These are phyloP conservation scores for Parthenolecanium corni DNA, from an alignment of 2,888 invertebrate species.

Conservation along the genomic window DNA sequence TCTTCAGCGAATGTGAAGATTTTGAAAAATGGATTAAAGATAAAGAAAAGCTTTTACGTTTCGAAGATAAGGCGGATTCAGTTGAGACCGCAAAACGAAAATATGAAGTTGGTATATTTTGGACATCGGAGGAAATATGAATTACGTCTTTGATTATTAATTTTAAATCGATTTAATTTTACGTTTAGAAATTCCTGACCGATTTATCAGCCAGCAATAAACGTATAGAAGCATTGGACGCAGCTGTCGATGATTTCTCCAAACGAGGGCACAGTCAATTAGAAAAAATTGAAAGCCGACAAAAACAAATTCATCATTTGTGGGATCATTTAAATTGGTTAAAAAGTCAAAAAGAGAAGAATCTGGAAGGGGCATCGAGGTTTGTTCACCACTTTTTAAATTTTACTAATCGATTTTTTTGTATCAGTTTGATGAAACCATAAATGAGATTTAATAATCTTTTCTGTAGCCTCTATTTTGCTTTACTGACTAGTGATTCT, in stretches of 20 bases:
- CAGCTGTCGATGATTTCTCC: constrained; percentile 73
- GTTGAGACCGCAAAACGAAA: constrained; percentile 88
- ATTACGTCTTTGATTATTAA: neutral
- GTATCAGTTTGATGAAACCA: constrained; percentile 7
- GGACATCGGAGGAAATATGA: neutral
- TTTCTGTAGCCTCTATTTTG: constrained; percentile 4
- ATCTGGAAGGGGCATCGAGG: constrained; percentile 78
- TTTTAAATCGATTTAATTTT: neutral
- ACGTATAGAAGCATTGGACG: constrained; percentile 78
- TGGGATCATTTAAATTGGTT: constrained; percentile 79
- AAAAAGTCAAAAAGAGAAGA: constrained; percentile 81
- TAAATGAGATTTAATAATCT: constrained; percentile 1
- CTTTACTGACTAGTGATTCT: no score
- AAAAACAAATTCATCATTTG: constrained; percentile 72
- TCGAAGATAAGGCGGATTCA: constrained; percentile 73
- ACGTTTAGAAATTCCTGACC: constrained; percentile 70
- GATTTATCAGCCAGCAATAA: constrained; percentile 89
- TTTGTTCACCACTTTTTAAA: constrained; percentile 35
- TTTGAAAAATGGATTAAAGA: constrained; percentile 97
- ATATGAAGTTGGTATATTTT: constrained; percentile 58
- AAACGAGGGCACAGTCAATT: constrained; percentile 74
- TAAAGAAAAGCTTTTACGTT: constrained; percentile 74
- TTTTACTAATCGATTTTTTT: neutral
- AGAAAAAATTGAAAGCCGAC: constrained; percentile 61
- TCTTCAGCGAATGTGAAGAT: constrained; percentile 93